Evolutionary conservation across 64 coral and sea anemone genomes (phyloP), one percentile per base, ranked within the genome.

Genomic region (Actinia tenebrosa): DNA sequence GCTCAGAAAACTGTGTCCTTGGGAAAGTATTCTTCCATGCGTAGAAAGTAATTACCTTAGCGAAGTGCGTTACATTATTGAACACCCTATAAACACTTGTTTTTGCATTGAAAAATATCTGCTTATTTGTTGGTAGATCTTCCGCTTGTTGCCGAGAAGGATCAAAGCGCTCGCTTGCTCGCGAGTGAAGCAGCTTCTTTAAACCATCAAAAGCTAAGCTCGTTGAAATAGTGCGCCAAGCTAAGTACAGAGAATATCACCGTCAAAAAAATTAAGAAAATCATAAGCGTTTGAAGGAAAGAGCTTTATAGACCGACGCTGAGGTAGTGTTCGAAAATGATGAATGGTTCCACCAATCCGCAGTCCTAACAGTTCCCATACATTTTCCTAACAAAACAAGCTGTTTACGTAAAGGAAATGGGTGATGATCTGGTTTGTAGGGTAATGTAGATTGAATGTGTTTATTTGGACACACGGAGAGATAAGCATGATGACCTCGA

Each of bases 391-490:
- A 81, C 22, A 50, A 45, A 81, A 81, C 45, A 81, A 81, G 43
- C 6, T 81, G 79, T 81, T 81, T 81, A 81, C 45, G 79, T n/a
- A 53, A 53, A 81, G 79, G 45, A 81, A 81, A 81, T 53, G 45
- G 79, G 10, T 9, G 79, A 50, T 81, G 79, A 53, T 25, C 19
- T 37, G 22, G 42, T 50, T 45, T 81, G 50, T 14, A 23, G 20
- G 6, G 20, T 80, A 53, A 80, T 22, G 79, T 9, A 16, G 44
- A 45, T 53, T 37, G 79, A 81, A 81, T 53, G 79, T 81, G 79
- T 81, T 81, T 81, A 81, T 81, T 81, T 81, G 79, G 79, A 81
- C 79, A 37, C 79, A 81, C 79, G 22, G 79, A 37, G 79, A 11
- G 79, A 17, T 81, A 81, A 81, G 79, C 10, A 81, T 3, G 7